Evolutionary conservation across 2,888 invertebrate species (phyloP), one percentile per base, ranked within the genome.

Genomic region (Rhagium mordax): DNA sequence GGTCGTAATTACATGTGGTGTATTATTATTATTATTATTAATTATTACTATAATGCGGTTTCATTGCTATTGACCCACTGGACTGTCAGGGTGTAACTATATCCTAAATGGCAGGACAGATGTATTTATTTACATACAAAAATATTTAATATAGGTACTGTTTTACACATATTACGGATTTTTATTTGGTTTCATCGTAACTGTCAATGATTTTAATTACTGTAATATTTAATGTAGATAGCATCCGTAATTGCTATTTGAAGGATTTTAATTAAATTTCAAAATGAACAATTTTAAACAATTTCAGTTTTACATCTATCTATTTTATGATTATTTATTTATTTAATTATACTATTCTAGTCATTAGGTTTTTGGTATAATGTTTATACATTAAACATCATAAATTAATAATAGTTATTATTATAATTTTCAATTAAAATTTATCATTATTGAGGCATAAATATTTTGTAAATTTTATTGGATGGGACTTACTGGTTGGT

Each of bases 211-310:
- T 41, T 41, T 41, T 5, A 41, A 41, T 41, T n/a, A 15, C 33
- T 8, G 3, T 33, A 41, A 41, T n/a, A 41, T 41, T 41, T 41
- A n/a, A n/a, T n/a, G n/a, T 41, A 15, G n/a, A 7, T 53, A 5
- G 20, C 2, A 53, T 24, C 16, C 18, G 18, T 20, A 20, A 53
- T 21, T 53, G 24, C n/a, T n/a, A 51, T 53, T 21, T 53, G 20
- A 21, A 20, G 20, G n/a, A 41, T 41, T 57, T 57, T 57, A 57
- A 57, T 57, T 57, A 57, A 24, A 57, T 27, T 57, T 15, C 16
- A 7, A 57, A 57, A 15, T 27, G 24, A 57, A 57, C 27, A 57
- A 57, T 57, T 57, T 15, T 27, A 53, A 57, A 57, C 27, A 57
- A 53, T 21, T 24, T 24, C 1, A n/a, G 13, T 21, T 6, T 27